Evolutionary conservation across 2,797 vertebrate genomes (phyloP), one percentile per base, ranked within the genome.

Genomic region (Catostomus latipinnis): DNA sequence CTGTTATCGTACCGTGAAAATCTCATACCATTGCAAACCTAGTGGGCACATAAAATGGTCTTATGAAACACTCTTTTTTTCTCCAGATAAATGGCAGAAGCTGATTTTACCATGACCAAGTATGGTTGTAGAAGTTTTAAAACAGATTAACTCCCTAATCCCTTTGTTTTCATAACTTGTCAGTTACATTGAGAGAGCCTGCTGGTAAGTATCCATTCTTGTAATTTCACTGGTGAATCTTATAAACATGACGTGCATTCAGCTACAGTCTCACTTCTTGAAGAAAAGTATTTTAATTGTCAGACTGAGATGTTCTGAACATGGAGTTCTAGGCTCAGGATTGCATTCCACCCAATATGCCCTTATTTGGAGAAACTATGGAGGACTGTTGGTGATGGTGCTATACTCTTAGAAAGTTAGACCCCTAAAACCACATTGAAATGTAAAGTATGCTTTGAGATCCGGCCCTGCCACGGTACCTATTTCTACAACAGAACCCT

Each of bases 311-410:
- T 92, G 89, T 83, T 91, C 90, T 78, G 68, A 81, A 75, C n/a
- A 34, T 58, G 52, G 56, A 83, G 83, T 89, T 34, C 87, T 76
- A 81, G 72, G 34, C 34, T 34, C 34, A 4, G 34, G 85, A 87
- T 86, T 90, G 87, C 90, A 89, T 93, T 57, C 68, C 91, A 91
- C 91, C 88, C 88, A 78, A 84, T 86, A 92, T 94, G 92, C 86
- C 94, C 94, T 93, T 95, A 95, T 95, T 94, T 94, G 94, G 94
- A 92, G 91, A 94, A 87, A 93, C 86, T 87, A 80, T 88, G 83
- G 80, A 87, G 71, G 83, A 77, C 90, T 85, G 18, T 70, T 80
- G 84, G 91, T 81, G 79, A 83, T 54, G 57, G 88, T 80, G 89
- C 89, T 84, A 82, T 81, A 86, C 85, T 89, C 87, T 75, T 87